Evolutionary conservation across 35 echinoderm and acorn worm species (phyloP).

Genomic region (Stichopus chloronotus): DNA sequence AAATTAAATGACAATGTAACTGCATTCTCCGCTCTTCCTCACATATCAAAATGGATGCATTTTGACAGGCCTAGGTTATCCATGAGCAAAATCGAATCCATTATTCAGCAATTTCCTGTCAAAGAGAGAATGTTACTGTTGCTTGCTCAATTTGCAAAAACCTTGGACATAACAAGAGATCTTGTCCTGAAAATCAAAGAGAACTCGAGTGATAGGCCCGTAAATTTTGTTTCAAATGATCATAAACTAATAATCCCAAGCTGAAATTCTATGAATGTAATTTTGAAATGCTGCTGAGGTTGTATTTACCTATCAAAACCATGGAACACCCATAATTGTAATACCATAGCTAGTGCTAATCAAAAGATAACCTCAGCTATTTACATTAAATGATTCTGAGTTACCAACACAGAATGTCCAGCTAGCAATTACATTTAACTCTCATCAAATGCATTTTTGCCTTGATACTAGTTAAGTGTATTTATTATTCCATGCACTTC

Average conservation of each 20-base stretch:
- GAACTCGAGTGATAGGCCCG: neutral
- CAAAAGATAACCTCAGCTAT: neutral
- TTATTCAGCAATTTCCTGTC: constrained; percentile 28
- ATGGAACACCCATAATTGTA: neutral
- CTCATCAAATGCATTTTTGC: neutral
- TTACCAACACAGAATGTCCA: neutral
- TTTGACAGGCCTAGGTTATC: neutral
- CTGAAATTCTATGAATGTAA: neutral
- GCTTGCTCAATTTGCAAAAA: constrained; percentile 29
- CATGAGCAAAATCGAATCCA: constrained; percentile 27
- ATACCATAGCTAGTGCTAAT: neutral
- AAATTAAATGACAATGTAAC: constrained; percentile 57
- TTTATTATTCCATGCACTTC: constrained; percentile 5
- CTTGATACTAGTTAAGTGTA: constrained; percentile 11
- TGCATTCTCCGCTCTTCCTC: constrained; percentile 12
- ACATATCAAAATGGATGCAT: constrained; percentile 28
- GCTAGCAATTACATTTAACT: neutral
- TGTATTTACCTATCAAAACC: neutral
- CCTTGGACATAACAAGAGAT: constrained; percentile 32
- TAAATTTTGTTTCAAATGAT: neutral
- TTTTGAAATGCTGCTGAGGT: constrained; percentile 11
- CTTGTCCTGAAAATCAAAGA: neutral
- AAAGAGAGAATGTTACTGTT: constrained; percentile 13
- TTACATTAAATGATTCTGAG: constrained; percentile 7
- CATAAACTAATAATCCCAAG: neutral